These are phyloP conservation scores for Cydia strobilella DNA, from an alignment of 1,140 invertebrate species.

Conservation along the genomic window DNA sequence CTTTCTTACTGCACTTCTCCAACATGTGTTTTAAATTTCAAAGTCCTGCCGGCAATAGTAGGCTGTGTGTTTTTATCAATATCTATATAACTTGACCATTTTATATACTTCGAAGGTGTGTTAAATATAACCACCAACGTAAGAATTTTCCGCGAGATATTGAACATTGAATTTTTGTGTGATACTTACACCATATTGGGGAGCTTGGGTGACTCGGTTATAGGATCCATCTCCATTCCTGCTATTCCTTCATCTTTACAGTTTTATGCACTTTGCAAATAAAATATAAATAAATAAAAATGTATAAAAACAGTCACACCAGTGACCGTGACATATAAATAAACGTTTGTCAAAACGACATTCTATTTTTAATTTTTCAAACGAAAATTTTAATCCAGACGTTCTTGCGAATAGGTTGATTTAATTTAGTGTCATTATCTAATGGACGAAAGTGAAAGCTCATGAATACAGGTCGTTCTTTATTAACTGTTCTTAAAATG, in stretches of 20 bases:
- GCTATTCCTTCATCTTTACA: constrained; percentile 34
- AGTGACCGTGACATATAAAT: constrained; percentile 11
- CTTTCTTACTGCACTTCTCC: no score
- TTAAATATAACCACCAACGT: background rate
- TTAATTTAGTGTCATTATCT: no score
- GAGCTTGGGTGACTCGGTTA: constrained; percentile 50
- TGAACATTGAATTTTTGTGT: background rate
- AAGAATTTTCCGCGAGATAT: background rate
- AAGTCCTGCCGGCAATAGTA: no score
- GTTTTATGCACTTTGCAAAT: constrained; percentile 33
- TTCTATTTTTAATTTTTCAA: constrained; percentile 26
- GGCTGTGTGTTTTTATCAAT: no score
- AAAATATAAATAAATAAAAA: constrained; percentile 28
- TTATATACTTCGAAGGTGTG: no score
- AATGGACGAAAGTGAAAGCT: no score
- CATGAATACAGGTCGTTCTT: no score
- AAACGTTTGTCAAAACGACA: background rate
- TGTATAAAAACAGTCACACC: constrained; percentile 15
- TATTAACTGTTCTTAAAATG: no score
- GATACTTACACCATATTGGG: constrained; percentile 66
- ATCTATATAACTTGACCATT: no score
- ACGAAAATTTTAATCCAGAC: background rate
- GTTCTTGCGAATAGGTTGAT: no score
- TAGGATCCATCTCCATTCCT: constrained; percentile 53
- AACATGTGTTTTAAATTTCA: no score